Evolutionary conservation across 2,888 invertebrate species (phyloP), one percentile per base, ranked within the genome.

Genomic region (Himalopsyche japonica): DNA sequence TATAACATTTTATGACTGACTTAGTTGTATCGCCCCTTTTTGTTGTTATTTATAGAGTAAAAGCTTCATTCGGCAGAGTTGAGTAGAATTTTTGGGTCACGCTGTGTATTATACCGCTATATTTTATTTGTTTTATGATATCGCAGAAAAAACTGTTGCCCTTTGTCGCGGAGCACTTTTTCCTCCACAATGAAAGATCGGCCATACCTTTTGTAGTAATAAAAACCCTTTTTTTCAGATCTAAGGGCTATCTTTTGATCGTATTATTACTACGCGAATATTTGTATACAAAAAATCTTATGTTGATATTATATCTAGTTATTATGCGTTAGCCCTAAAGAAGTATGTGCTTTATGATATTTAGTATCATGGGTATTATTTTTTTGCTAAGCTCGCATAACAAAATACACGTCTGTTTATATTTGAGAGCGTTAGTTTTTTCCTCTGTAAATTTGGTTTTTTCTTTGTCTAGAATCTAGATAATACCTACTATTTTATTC

Each of bases 71-170:
- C 24, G 30, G 30, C 30, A 12, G 70, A 70, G 24, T 70, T 27
- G 70, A 70, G 70, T 70, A 70, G 70, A 70, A 70, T 70, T 70
- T 70, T 70, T 30, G 70, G 70, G 70, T 70, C 70, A 70, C 24
- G 27, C 70, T 70, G 70, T 70, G 70, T 27, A 70, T 70, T 70
- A 70, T 70, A 10, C 30, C 70, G 27, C 70, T 70, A 27, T 70
- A 70, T 70, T 70, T 70, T 70, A 70, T 70, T 70, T 70, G 70
- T 70, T 70, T 70, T 70, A 70, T 70, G 70, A 70, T 70, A 70
- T 70, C 70, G 70, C 70, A 24, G 24, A 70, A 70, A 70, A 70
- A 70, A 70, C 5, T 70, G 70, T 70, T 70, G 70, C 24, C 30
- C 27, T 70, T 70, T 70, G 70, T 27, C 24, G 70, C 70, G 24